Percentiles rank a stretch among this genome's conserved stretches.
phyloP scores from a whole-genome alignment of 2,113 vertebrate genomes.

The Tychaedon coryphoeus region DNA sequence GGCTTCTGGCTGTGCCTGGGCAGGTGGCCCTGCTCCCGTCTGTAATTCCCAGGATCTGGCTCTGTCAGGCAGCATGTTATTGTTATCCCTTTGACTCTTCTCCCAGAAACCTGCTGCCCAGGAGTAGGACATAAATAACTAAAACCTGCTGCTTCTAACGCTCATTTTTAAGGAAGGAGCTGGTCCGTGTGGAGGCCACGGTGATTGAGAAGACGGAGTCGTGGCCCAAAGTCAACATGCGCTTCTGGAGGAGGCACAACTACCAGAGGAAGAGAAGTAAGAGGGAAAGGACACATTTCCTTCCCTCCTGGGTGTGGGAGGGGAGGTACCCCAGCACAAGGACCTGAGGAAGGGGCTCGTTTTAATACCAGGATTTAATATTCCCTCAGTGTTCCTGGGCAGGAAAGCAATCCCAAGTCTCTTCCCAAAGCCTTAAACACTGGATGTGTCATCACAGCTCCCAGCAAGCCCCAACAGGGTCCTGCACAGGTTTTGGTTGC shows the following conservation, averaged over 20 bases:
- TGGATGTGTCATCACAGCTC: not conserved
- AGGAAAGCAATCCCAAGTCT: not conserved
- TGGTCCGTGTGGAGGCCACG: conserved; percentile 85
- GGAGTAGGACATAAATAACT: not conserved
- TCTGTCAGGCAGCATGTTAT: not conserved
- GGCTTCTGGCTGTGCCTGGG: not conserved
- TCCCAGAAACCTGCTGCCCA: not conserved
- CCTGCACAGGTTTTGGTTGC: not conserved
- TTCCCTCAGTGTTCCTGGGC: not conserved
- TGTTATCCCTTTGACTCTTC: not conserved
- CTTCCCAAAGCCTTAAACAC: not conserved
- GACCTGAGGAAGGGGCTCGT: fast-evolving
- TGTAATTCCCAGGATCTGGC: not conserved
- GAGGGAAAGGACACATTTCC: not conserved
- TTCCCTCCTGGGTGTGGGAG: not conserved
- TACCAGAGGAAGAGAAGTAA: conserved; percentile 80
- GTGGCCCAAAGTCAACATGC: conserved; percentile 80
- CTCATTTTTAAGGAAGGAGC: conserved; percentile 65
- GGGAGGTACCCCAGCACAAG: not conserved
- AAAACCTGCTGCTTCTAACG: fast-evolving
- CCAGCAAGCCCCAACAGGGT: not conserved
- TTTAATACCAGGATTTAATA: not conserved
- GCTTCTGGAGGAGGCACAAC: conserved; percentile 76
- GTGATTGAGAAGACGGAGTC: conserved; percentile 87
- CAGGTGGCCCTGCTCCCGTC: not conserved